Conservation (phyloP, 2,113 vertebrate genomes). For the Desmodus rotundus region DNA sequence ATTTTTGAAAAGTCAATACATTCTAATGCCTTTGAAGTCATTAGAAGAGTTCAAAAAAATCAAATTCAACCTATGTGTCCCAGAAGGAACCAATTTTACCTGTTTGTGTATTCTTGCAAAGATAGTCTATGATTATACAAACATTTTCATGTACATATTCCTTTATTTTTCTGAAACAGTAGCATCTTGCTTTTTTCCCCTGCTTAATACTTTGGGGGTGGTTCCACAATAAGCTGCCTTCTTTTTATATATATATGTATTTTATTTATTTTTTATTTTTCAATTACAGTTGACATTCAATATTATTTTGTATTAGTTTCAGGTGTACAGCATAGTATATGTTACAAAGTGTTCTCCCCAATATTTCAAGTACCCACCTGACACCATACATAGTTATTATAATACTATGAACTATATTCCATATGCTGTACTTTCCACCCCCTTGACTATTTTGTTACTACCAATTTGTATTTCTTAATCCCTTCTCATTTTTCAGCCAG, state of each 20-base stretch:
- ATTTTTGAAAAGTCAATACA: slow-evolving; percentile 7
- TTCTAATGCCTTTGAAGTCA: too few species aligned
- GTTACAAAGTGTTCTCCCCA: background rate
- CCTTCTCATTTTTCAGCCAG: background rate
- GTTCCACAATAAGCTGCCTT: background rate
- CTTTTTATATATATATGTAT: too few species aligned
- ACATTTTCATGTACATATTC: background rate
- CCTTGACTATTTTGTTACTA: background rate
- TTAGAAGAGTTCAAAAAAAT: background rate
- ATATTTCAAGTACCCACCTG: background rate
- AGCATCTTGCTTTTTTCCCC: background rate
- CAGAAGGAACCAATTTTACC: background rate
- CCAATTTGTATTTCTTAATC: background rate
- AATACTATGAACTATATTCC: background rate
- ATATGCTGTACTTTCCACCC: background rate
- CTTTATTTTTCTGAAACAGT: background rate
- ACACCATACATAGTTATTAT: background rate
- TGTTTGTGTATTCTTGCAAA: background rate
- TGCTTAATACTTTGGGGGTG: background rate
- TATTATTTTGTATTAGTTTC: background rate
- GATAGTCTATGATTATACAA: background rate
- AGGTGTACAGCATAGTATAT: background rate
- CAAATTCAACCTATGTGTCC: background rate
- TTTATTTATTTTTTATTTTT: background rate
- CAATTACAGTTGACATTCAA: background rate